A percentile compares a stretch with the other conserved stretches of the same genome.
phyloP scores from a whole-genome alignment of 2,797 vertebrate species.

The Pseudomugil tenellus region DNA sequence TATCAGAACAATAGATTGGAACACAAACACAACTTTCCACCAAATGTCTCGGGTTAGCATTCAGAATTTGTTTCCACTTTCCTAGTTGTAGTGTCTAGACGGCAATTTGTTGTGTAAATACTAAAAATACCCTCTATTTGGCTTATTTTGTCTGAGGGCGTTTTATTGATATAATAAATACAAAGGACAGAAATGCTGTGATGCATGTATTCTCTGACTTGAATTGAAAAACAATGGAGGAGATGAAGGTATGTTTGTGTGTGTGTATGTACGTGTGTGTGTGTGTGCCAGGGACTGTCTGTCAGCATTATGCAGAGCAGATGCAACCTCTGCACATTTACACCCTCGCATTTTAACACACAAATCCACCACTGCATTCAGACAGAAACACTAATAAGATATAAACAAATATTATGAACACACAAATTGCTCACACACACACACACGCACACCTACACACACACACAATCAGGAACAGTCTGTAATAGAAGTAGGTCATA shows the following conservation, averaged over 20 bases:
- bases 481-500: constrained; percentile 33
- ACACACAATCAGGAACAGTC: constrained; percentile 12
- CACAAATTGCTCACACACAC: constrained; percentile 12
- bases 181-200: constrained; percentile 22
- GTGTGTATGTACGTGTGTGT: neutral
- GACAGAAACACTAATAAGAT: constrained; percentile 9
- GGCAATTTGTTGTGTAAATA: constrained; percentile 63
- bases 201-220: constrained; percentile 32
- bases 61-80: constrained; percentile 29
- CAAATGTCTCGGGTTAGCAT: constrained; percentile 44
- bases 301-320: constrained; percentile 58
- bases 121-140: constrained; percentile 44
- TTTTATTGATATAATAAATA: constrained; percentile 51
- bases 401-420: constrained; percentile 11
- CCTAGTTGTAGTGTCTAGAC: constrained; percentile 46
- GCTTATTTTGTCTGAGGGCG: constrained; percentile 48
- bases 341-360: constrained; percentile 7
- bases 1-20: constrained; percentile 8
- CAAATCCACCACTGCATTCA: constrained; percentile 15
- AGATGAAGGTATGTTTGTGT: constrained; percentile 8
- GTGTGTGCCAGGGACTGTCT: constrained; percentile 14
- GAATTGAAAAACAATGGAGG: constrained; percentile 40
- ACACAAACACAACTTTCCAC: neutral
- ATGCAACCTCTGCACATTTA: constrained; percentile 21
- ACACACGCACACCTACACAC: neutral